Evolutionary conservation across 1,140 invertebrate species (phyloP), one percentile per base, ranked within the genome.

Genomic region (Drosophila rhopaloa): DNA sequence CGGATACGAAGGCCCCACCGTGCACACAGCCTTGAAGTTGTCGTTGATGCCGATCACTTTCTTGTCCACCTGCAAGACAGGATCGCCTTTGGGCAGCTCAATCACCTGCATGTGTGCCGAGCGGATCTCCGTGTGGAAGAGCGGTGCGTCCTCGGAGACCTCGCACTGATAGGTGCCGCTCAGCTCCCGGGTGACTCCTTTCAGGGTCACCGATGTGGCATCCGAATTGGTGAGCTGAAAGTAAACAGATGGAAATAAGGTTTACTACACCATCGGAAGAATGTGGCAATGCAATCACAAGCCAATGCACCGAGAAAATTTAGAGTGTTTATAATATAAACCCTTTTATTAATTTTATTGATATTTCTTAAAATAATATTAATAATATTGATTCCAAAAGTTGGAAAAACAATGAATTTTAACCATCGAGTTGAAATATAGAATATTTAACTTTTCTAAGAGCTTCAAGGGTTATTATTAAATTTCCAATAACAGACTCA

Each of bases 161-260:
- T 96, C 95, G 70, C 95, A 96, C 86, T 95, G 95, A 92, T 95
- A 96, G 73, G 94, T 94, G 11, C 95, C 95, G 3, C 94, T 94
- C 48, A 95, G 90, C 14, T 95, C 94, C 29, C 94, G 90, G 70
- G 94, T 94, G 6, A 95, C 94, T 70, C 95, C 93, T 11, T 93
- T 94, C 16, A 95, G 85, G 1, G 95, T 94, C 19, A 95, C 95
- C 46, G 94, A 93, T 70, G 94, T 94, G 41, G 94, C 93, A 82
- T 95, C 94, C 41, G 95, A 95, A 58, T 93, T 93, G 57, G 94
- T 93, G 14, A 95, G 93, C 95, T 95, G 92, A n/a, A 85, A 76
- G 16, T 16, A n/a, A 40, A 35, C 13, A 60, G 40, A 24, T 0
- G 6, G 7, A 27, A 48, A 46, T 5, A 14, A 7, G 37, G 29